phyloP scores from a whole-genome alignment of 2,888 invertebrate species.

The Stenodema calcarata region DNA sequence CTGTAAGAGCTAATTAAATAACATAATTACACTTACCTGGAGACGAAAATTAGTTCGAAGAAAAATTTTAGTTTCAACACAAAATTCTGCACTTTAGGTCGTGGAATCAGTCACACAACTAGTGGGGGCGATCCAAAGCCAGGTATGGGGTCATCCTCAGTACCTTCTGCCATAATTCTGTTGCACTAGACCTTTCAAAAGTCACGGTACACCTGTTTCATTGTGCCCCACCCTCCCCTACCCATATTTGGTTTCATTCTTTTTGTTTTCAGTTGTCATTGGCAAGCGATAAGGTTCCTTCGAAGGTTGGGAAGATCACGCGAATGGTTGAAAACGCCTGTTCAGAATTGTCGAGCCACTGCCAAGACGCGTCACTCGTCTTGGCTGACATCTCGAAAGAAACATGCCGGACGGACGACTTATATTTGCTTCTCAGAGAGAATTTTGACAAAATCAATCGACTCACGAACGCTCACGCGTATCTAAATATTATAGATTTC shows the following conservation, averaged over 20 bases:
- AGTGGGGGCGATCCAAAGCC: too few species aligned
- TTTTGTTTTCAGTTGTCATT: constrained; percentile 67
- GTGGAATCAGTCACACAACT: too few species aligned
- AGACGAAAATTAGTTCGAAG: too few species aligned
- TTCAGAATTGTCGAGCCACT: constrained; percentile 63
- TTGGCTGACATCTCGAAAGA: constrained; percentile 52
- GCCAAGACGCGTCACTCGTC: constrained; percentile 61
- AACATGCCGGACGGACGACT: constrained; percentile 39
- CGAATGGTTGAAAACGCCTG: constrained; percentile 67
- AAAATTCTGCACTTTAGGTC: too few species aligned
- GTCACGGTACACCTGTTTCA: too few species aligned
- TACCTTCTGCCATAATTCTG: too few species aligned
- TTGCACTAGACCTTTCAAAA: too few species aligned
- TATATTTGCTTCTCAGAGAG: constrained; percentile 58
- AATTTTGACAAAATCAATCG: constrained; percentile 65
- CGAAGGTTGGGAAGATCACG: constrained; percentile 70
- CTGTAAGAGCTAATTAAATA: too few species aligned
- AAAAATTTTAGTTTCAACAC: too few species aligned
- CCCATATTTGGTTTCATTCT: neutral
- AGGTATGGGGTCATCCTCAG: too few species aligned
- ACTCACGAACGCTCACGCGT: constrained; percentile 68
- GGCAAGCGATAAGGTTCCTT: constrained; percentile 70
- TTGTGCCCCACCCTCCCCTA: too few species aligned
- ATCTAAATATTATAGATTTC: constrained; percentile 73
- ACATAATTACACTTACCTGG: too few species aligned